Conservation (phyloP, 2,888 invertebrate species). For the Amblyteles armatorius region DNA sequence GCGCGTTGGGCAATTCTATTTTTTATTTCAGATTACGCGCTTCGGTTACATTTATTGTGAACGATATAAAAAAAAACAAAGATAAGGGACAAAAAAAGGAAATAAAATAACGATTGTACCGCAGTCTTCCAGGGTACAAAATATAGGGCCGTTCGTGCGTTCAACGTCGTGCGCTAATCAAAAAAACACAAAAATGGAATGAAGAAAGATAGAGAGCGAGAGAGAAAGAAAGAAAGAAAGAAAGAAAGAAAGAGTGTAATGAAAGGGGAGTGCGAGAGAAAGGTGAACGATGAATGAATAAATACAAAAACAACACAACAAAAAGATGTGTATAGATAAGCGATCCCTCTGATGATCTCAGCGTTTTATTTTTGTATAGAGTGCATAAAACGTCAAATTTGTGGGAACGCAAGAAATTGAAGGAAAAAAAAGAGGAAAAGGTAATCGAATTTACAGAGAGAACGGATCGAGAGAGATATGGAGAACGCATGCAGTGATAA, state of each 20-base stretch:
- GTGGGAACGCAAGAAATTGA: constrained; percentile 70
- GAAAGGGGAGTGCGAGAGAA: constrained; percentile 46
- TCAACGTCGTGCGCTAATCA: constrained; percentile 75
- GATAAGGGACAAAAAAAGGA: constrained; percentile 52
- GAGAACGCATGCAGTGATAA: constrained; percentile 63
- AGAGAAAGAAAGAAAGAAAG: constrained; percentile 28
- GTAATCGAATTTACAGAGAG: constrained; percentile 52
- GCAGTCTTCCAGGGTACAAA: constrained; percentile 79
- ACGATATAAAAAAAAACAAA: constrained; percentile 36
- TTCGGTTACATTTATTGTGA: constrained; percentile 55
- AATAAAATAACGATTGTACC: constrained; percentile 74
- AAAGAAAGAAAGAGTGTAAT: constrained; percentile 35
- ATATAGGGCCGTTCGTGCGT: constrained; percentile 69
- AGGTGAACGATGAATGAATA: constrained; percentile 62
- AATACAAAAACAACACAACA: constrained; percentile 64
- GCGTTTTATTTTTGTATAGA: constrained; percentile 84
- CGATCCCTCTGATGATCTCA: constrained; percentile 80
- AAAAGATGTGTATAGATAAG: constrained; percentile 77
- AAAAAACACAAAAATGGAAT: constrained; percentile 63
- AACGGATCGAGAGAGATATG: constrained; percentile 37
- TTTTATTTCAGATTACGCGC: constrained; percentile 58
- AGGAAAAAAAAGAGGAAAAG: constrained; percentile 36
- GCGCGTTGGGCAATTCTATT: constrained; percentile 59
- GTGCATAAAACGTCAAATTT: constrained; percentile 78
- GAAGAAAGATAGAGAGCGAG: constrained; percentile 18